phyloP scores from a whole-genome alignment of 2,797 vertebrate species.

The Psittacula echo region DNA sequence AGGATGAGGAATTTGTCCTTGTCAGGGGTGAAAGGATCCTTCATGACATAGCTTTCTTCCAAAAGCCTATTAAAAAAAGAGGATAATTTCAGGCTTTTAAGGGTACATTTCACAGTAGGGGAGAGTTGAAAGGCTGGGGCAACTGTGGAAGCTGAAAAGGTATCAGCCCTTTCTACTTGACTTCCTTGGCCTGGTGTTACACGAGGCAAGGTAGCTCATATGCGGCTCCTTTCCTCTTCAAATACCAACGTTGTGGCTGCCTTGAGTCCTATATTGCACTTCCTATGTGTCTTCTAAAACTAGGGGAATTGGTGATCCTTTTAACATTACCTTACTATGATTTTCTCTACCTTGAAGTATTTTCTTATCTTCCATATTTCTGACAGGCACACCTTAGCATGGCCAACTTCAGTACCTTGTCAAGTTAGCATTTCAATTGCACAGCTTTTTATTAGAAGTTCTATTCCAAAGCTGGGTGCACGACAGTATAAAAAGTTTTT shows the following conservation, averaged over 20 bases:
- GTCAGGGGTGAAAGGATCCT: slow-evolving; percentile 87
- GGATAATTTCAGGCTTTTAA: neutral
- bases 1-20: slow-evolving; percentile 86
- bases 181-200: neutral
- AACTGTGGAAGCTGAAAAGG: neutral
- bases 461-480: neutral
- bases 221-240: neutral
- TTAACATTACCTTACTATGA: neutral
- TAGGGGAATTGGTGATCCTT: neutral
- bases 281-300: neutral
- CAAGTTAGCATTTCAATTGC: neutral
- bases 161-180: neutral
- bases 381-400: neutral
- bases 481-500: neutral
- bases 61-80: slow-evolving; percentile 79
- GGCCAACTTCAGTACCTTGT: neutral
- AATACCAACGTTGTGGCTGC: neutral
- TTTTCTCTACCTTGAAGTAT: neutral
- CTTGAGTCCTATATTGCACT: neutral
- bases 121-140: neutral
- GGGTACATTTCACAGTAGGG: neutral
- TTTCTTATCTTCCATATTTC: neutral
- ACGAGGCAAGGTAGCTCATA: neutral
- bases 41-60: slow-evolving; percentile 88
- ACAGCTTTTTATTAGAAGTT: neutral